Evolutionary conservation across 92 coral and sea anemone genomes (phyloP).

Genomic region (Palythoa heliodiscus): DNA sequence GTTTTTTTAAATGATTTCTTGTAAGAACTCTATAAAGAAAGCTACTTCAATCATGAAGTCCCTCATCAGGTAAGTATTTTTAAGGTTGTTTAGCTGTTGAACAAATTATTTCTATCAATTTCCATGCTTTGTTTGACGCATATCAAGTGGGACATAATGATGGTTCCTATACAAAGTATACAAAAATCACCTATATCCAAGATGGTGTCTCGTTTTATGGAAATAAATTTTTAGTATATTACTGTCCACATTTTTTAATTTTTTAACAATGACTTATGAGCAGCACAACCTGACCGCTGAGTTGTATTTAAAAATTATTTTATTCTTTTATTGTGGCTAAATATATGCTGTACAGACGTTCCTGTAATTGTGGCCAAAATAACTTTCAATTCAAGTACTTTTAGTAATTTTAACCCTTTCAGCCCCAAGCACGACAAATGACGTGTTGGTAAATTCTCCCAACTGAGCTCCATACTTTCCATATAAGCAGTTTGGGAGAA

Average conservation of each 20-base stretch:
- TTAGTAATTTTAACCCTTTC: no score
- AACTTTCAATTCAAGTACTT: no score
- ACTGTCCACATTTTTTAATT: background rate
- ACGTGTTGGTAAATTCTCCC: no score
- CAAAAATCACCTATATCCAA: background rate
- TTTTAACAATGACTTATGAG: no score
- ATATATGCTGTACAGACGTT: no score
- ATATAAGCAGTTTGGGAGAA: no score
- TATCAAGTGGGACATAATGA: constrained; percentile 1
- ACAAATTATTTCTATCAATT: background rate
- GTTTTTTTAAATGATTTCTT: background rate
- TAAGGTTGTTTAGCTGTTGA: background rate
- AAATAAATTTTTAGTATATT: background rate
- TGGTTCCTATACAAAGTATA: background rate
- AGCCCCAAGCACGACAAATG: no score
- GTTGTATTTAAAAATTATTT: no score
- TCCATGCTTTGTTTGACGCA: background rate
- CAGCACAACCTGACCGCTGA: no score
- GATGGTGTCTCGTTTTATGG: background rate
- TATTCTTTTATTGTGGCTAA: no score
- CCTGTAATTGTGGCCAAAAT: no score
- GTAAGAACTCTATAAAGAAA: background rate
- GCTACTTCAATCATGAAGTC: background rate
- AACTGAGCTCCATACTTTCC: no score
- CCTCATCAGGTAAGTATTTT: background rate